Evolutionary conservation across 1,140 invertebrate genomes (phyloP), one percentile per base, ranked within the genome.

Genomic region (Ceratina australensis): DNA sequence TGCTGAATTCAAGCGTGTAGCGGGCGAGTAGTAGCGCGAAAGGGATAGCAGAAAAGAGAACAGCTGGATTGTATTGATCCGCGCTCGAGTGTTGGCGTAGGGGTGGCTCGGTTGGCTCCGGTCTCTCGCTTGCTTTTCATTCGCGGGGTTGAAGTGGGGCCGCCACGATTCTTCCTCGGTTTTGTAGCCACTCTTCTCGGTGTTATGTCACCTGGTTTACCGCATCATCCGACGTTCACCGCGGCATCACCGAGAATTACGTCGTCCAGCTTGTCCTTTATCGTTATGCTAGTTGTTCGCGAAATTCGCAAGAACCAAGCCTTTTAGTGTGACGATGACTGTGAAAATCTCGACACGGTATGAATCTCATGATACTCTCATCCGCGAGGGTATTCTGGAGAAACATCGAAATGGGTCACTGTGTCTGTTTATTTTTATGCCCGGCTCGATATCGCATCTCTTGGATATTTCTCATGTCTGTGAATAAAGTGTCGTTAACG

Each of bases 1-100:
- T 67, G 50, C 49, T 79, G 56, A 80, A 78, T 81, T 74, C 63
- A 71, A 57, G 74, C 42, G 69, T 81, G 60, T 80, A 84, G 83
- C 63, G 28, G 47, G 24, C 49, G 57, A 79, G 47, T 57, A 79
- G 56, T 56, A 75, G 84, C 82, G 78, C 63, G 78, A 87, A 88
- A 86, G 85, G 86, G 88, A 89, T 90, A 86, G 78, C 77, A 86
- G 88, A 90, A 90, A 90, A 88, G 87, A 89, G 88, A 90, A 88
- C 87, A 90, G 90, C 88, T 90, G 90, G 87, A 89, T 90, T 89
- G 89, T 91, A 91, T 91, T 91, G 90, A 91, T 91, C 90, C 86
- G 67, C 63, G 76, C 78, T 86, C 78, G 72, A 81, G 82, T 69
- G 78, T 77, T 72, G 78, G 86, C 79, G 87, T 85, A 88, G 87